Percentiles rank a stretch among this genome's conserved stretches.
Conservation (phyloP, 2,888 invertebrate species). For the Campoletis raptor region DNA sequence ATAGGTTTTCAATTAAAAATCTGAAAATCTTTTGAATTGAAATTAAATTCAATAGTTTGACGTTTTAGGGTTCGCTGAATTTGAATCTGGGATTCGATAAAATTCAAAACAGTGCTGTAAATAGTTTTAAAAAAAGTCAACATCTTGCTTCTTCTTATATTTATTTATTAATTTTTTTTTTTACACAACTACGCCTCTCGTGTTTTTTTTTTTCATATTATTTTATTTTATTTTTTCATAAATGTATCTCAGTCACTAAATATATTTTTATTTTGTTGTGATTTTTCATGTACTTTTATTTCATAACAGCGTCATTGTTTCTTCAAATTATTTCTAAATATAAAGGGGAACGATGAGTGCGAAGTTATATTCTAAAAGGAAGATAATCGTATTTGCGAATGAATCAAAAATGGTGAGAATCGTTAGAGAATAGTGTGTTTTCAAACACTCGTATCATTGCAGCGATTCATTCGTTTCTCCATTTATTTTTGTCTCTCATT, state of each 20-base stretch:
- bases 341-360: slow-evolving; percentile 17
- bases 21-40: too few relatives aligned
- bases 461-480: slow-evolving; percentile 12
- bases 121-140: background rate
- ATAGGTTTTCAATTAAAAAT: too few relatives aligned
- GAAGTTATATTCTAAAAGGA: slow-evolving; percentile 31
- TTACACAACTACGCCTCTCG: slow-evolving; percentile 32
- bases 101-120: background rate
- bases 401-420: slow-evolving; percentile 37
- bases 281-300: background rate
- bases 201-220: background rate
- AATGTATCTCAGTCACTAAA: slow-evolving; percentile 25
- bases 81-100: too few relatives aligned
- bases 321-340: slow-evolving; percentile 7
- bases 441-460: slow-evolving; percentile 19
- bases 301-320: slow-evolving; percentile 10
- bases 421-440: slow-evolving; percentile 17
- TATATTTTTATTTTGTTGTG: background rate
- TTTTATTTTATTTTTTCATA: background rate
- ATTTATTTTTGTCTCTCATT: background rate
- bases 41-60: too few relatives aligned
- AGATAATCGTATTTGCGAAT: slow-evolving; percentile 39
- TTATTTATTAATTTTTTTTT: slow-evolving; percentile 25
- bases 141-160: background rate
- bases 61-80: too few relatives aligned